Base-by-base conservation (phyloP, 2,113 vertebrate species). In the Malaclemys terrapin region DNA sequence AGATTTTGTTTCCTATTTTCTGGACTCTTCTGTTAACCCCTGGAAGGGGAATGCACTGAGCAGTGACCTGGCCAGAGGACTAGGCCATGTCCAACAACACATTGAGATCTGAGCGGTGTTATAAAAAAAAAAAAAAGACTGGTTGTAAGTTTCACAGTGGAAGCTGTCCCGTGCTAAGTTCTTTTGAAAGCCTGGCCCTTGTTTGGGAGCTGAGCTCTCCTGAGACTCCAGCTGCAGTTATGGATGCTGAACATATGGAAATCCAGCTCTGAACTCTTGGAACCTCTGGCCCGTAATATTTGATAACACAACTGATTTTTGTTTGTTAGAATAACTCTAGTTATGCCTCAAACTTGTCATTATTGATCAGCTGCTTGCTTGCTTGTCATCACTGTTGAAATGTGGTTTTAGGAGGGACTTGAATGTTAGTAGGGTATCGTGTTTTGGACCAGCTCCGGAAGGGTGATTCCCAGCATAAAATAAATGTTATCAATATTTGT, bases 171-270 rank as follows among this genome's bases (percentile, higher is more conserved):
- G 17, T 20, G 65, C 65, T 93, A 29, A 29, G 10, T 13, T 59
- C 57, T 78, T 17, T 20, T 0, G 0, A 86, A 54, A 16, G 65
- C 13, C 2, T 35, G 29, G 1, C 3, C n/a, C 20, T 53, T 42
- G 79, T 81, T 14, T 72, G 20, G 69, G 20, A 72, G 8, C n/a
- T 72, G 69, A 65, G 17, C 65, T 38, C 8, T 35, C 19, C n/a
- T 72, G 35, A 75, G 22, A 75, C 9, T 75, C 10, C 72, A 75
- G 72, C 9, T 42, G 20, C 22, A 42, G n/a, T 75, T 75, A 42
- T 25, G 9, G 7, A 9, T 24, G 38, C 20, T 45, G 22, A 75
- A 42, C 38, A 75, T 24, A 10, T 25, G 72, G 45, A 17, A 75
- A 75, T 75, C 72, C 10, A 42, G 22, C 38, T 20, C 38, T 81